Base-by-base conservation (phyloP, 2,888 invertebrate species). In the Dynastes maya region DNA sequence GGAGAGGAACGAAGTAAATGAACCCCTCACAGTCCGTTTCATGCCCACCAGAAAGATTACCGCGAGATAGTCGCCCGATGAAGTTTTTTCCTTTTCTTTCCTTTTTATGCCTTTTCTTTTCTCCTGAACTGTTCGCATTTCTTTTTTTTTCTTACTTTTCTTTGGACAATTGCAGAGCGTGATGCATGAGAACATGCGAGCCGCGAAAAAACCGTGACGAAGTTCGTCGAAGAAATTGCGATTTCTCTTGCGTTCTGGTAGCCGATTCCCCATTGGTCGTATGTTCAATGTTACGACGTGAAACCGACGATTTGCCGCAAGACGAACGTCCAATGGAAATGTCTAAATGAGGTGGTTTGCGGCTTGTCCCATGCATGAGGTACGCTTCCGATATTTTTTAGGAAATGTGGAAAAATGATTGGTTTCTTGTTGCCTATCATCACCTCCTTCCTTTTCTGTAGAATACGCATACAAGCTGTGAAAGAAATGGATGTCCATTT, bases 11-110 rank as follows among this genome's bases (percentile, higher is more conserved):
- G 71, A 55, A 68, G 76, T 78, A 78, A 74, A 78, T 78, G 78
- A 78, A 78, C 76, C 78, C 78, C 68, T 78, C 75, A 16, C 16
- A 75, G 75, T 45, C 22, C 29, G 22, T 71, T 71, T 45, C 77
- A 71, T 63, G 77, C 55, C 71, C 55, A 55, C 68, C 40, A 67
- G 40, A 53, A 70, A 32, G 51, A 70, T 45, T 29, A 72, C 58
- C 37, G 40, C n/a, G 49, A 71, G 70, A 71, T 77, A 40, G 70
- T 63, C 71, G 45, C 49, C 32, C 70, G 71, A 77, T 71, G 37
- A 37, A 22, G 11, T 64, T 67, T 49, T 40, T 40, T 67, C 40
- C 22, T n/a, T 65, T 37, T 55, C 22, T 67, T 29, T 67, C 40
- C 8, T 68, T 68, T n/a, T 70, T 67, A 45, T 13, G 32, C 51